Evolutionary conservation across 1,140 invertebrate genomes (phyloP).

Genomic region (Lepidurus arcticus): DNA sequence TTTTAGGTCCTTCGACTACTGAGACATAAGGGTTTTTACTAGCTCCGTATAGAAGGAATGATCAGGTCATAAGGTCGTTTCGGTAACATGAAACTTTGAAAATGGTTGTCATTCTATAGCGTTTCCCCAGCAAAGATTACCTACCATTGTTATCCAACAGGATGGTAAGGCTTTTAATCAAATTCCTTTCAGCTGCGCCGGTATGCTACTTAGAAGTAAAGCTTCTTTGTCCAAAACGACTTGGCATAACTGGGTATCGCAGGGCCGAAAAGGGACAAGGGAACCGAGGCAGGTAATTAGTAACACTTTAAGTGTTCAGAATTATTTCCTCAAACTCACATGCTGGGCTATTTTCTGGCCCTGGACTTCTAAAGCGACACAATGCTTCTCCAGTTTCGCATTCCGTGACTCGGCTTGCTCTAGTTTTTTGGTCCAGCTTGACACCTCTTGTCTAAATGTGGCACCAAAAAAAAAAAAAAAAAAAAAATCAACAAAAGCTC

Average conservation of each 20-base stretch:
- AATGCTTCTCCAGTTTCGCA: constrained; percentile 8
- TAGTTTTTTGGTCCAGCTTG: background rate
- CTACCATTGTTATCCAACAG: background rate
- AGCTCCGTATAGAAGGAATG: background rate
- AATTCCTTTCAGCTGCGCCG: background rate
- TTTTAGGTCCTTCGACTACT: background rate
- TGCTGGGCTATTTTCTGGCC: background rate
- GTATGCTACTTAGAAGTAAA: constrained; percentile 1
- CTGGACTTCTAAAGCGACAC: background rate
- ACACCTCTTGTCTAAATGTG: background rate
- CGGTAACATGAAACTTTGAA: background rate
- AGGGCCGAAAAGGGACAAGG: background rate
- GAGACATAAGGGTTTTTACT: constrained; percentile 1
- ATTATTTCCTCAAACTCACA: background rate
- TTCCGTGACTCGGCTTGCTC: constrained; percentile 16
- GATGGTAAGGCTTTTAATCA: constrained; percentile 9
- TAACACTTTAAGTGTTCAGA: background rate
- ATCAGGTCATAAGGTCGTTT: constrained; percentile 5
- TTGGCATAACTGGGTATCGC: constrained; percentile 2
- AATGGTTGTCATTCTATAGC: background rate
- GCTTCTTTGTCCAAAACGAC: constrained; percentile 19
- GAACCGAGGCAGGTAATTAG: background rate
- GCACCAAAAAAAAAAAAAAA: background rate
- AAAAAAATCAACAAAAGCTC: background rate
- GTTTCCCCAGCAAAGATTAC: background rate